A percentile compares a stretch with the other conserved stretches of the same genome.
These are phyloP conservation scores for Acheta domesticus DNA, from an alignment of 2,888 invertebrate species.

Conservation along the genomic window DNA sequence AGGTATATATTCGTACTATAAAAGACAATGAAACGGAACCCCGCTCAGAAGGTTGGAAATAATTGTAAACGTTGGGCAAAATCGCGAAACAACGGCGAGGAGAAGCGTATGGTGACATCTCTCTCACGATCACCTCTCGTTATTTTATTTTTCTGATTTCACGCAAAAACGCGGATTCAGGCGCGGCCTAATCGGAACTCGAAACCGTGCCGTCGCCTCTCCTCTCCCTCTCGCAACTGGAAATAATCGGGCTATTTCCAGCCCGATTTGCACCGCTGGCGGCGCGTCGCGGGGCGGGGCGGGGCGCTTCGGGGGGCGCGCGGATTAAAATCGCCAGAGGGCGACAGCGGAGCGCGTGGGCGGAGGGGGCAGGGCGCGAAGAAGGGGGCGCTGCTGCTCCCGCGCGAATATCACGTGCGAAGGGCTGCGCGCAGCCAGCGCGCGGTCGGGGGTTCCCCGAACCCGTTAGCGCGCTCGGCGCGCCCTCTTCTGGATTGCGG, in stretches of 20 bases:
- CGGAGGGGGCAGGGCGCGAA: background rate
- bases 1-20: no score
- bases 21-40: no score
- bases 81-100: no score
- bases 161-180: background rate
- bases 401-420: background rate
- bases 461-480: background rate
- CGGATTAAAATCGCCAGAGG: background rate
- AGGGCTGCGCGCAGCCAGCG: background rate
- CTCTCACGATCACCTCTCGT: background rate
- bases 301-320: background rate
- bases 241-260: constrained; percentile 10
- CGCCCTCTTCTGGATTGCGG: background rate
- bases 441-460: background rate
- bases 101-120: background rate
- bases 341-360: background rate
- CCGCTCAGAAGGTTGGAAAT: no score
- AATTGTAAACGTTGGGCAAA: no score
- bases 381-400: background rate
- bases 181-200: background rate
- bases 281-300: background rate
- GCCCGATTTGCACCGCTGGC: background rate
- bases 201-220: background rate
- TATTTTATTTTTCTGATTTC: background rate
- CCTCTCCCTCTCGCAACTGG: background rate